Percentiles rank a stretch among this genome's conserved stretches.
phyloP scores from a whole-genome alignment of 2,888 invertebrate genomes.

The Amphipoea oculea region DNA sequence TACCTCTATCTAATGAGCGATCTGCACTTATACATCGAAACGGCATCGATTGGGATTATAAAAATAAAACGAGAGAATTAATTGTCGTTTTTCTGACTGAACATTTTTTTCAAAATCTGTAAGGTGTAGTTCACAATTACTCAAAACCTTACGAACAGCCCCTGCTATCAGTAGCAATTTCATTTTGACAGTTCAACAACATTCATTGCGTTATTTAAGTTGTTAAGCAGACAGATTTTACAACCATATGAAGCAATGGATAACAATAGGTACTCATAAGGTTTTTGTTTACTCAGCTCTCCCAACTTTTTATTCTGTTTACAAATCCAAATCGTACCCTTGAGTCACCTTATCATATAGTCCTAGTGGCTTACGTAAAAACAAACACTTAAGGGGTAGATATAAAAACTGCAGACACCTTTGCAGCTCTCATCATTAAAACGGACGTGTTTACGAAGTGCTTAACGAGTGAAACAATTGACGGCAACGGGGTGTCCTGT shows the following conservation, averaged over 20 bases:
- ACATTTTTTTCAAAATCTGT: too few relatives aligned
- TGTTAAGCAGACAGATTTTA: too few relatives aligned
- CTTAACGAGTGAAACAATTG: slow-evolving; percentile 84
- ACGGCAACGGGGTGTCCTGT: slow-evolving; percentile 80
- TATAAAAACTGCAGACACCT: slow-evolving; percentile 65
- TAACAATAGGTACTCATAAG: background rate
- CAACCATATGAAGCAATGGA: too few relatives aligned
- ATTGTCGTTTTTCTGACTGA: background rate
- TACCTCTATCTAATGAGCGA: background rate
- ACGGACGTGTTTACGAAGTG: slow-evolving; percentile 78
- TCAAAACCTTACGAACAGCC: background rate
- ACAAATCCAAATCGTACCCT: slow-evolving; percentile 21
- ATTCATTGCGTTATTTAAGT: too few relatives aligned
- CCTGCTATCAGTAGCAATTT: too few relatives aligned
- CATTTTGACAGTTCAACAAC: too few relatives aligned
- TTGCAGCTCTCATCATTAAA: slow-evolving; percentile 73
- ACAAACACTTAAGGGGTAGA: slow-evolving; percentile 48
- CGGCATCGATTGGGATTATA: background rate
- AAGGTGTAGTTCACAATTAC: background rate
- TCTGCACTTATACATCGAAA: background rate
- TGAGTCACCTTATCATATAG: slow-evolving; percentile 38
- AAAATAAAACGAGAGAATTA: background rate
- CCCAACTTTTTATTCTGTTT: slow-evolving; percentile 6
- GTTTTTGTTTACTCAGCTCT: background rate
- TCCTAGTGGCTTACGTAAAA: slow-evolving; percentile 37